Base-by-base conservation (phyloP, 2,113 vertebrate genomes). In the Glaucidium brasilianum region DNA sequence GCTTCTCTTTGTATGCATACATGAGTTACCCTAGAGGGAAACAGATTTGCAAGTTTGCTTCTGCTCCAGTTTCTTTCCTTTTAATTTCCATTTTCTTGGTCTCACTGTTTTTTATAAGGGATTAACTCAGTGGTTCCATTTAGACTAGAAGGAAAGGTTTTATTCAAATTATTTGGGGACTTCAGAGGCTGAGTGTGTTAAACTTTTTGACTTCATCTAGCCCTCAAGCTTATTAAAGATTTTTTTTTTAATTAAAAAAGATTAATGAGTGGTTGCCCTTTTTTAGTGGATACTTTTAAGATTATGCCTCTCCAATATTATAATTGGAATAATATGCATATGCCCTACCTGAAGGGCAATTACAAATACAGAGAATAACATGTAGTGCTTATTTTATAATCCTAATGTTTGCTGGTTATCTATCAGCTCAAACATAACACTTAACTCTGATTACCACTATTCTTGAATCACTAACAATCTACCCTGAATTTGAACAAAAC, bases 341-440 rank as follows among this genome's bases (percentile, higher is more conserved):
- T 83, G 58, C 45, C 50, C 37, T 66, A 66, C 75, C 82, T 88
- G 82, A 73, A 94, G 92, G 32, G 79, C 86, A 93, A 93, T 72
- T 92, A 84, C 50, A 94, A 85, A 55, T 58, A 73, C 43, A 85
- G 35, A 90, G 62, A 76, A 75, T 5, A 41, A 49, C 29, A 41
- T 1, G 5, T 5, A 52, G 25, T 90, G 71, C 94, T 94, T 95
- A 77, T 78, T 96, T 90, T 88, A 87, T 29, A 68, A 52, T 66
- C 66, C 53, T 94, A 76, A 73, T 72, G 58, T 75, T 96, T 96
- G 91, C 91, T 71, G 64, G 81, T 34, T 94, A 86, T 87, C 88
- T 63, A 86, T 50, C 79, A 89, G 83, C 35, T 88, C 80, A 95
- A 86, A 94, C 64, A 67, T 71, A 90, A 91, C 85, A 50, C 58